A percentile compares a stretch with the other conserved stretches of the same genome.
phyloP scores from a whole-genome alignment of 2,888 invertebrate genomes.

The Bombyx huttoni region DNA sequence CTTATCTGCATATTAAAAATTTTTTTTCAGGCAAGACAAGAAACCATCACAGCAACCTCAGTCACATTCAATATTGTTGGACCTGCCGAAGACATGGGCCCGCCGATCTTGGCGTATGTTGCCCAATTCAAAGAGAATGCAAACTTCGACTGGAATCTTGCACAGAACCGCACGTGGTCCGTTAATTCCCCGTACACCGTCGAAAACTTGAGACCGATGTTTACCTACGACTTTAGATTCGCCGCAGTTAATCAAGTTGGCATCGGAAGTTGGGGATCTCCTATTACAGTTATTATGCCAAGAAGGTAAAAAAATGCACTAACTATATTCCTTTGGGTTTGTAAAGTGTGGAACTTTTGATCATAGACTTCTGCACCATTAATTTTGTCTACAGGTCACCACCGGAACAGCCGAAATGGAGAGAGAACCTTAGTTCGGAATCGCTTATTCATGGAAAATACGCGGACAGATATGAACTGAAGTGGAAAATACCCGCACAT shows the following conservation, averaged over 20 bases:
- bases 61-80: slow-evolving; percentile 84
- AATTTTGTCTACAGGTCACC: slow-evolving; percentile 62
- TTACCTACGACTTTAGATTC: slow-evolving; percentile 85
- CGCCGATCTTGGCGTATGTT: slow-evolving; percentile 81
- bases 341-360: no score
- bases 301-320: slow-evolving; percentile 49
- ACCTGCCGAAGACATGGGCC: slow-evolving; percentile 81
- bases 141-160: slow-evolving; percentile 78
- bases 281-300: slow-evolving; percentile 79
- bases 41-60: slow-evolving; percentile 85
- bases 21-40: slow-evolving; percentile 72
- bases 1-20: neutral
- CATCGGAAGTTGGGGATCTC: slow-evolving; percentile 79
- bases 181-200: slow-evolving; percentile 85
- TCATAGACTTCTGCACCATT: no score
- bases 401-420: slow-evolving; percentile 77
- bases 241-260: slow-evolving; percentile 90
- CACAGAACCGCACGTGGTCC: slow-evolving; percentile 83
- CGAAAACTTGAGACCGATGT: slow-evolving; percentile 83
- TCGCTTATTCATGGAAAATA: slow-evolving; percentile 68
- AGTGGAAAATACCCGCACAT: slow-evolving; percentile 89
- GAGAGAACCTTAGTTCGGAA: slow-evolving; percentile 52
- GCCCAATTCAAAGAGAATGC: slow-evolving; percentile 82
- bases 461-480: slow-evolving; percentile 84
- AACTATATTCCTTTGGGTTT: neutral